Evolutionary conservation across 2,113 vertebrate species (phyloP), one percentile per base, ranked within the genome.

Genomic region (Albula glossodonta): DNA sequence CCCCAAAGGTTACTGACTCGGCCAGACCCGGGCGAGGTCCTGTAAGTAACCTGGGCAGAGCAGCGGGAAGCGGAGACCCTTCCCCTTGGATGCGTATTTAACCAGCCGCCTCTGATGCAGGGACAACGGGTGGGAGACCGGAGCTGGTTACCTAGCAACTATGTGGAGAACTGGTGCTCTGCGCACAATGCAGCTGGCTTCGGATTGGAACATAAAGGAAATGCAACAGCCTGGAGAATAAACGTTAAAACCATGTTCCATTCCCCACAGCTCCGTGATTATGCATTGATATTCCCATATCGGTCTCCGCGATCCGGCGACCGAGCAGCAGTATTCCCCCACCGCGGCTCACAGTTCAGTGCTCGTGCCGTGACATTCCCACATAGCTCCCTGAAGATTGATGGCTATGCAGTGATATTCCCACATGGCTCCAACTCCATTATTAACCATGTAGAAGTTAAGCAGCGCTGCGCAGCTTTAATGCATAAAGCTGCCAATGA

Each of bases 61-160:
- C 48, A 50, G 41, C 70, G 49, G 50, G 41, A n/a, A 57, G 49
- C 50, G 17, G 50, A 41, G 5, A n/a, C 83, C 50, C 31, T 83
- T 83, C 57, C 51, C 56, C 11, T 10, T 5, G 78, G 57, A 86
- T 86, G 81, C 81, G 63, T 86, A 60, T 79, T 52, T 83, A 88
- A 86, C 78, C 48, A 81, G 82, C 86, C 56, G 81, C 78, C 78
- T 60, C 60, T 84, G 80, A 87, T 83, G 70, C 52, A 56, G 70
- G 85, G 78, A 80, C 80, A 83, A 88, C 48, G 83, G 86, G 82
- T 85, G 86, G 79, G 87, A 91, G 88, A 91, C 86, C 82, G 82
- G 91, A 93, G 88, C 90, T 90, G 94, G 94, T 97, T 97, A 94
- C 97, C 93, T 96, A 96, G 97, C 96, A 97, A 97, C 97, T 86